These are phyloP conservation scores for Cherax destructor DNA, from an alignment of 1,140 invertebrate species.

Conservation along the genomic window DNA sequence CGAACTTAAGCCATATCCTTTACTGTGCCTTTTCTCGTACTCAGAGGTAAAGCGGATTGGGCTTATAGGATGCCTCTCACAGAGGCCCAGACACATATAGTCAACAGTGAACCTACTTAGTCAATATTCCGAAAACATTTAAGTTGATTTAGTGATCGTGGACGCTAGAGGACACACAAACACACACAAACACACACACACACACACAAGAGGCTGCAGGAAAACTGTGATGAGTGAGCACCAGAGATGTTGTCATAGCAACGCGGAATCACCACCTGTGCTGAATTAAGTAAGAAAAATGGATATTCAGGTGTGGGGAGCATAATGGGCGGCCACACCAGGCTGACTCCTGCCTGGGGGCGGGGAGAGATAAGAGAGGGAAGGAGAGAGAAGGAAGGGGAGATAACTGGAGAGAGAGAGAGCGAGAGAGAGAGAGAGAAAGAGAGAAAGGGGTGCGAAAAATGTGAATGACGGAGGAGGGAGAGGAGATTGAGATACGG, in stretches of 20 bases:
- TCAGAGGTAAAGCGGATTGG: too few species aligned
- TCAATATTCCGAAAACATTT: too few species aligned
- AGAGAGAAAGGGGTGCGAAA: not conserved
- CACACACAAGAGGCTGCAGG: too few species aligned
- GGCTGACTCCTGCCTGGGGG: not conserved
- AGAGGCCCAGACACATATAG: too few species aligned
- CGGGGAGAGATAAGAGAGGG: not conserved
- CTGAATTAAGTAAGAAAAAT: not conserved
- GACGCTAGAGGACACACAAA: too few species aligned
- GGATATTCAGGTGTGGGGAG: slow-evolving; percentile 5
- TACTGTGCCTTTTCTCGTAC: too few species aligned
- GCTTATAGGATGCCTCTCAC: too few species aligned
- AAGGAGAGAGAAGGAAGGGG: not conserved
- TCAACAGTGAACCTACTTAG: too few species aligned
- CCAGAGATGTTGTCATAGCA: not conserved
- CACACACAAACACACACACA: too few species aligned
- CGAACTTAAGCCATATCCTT: too few species aligned
- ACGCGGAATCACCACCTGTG: not conserved
- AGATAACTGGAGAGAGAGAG: not conserved
- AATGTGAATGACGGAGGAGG: not conserved
- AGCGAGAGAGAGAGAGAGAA: not conserved
- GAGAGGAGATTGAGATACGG: not conserved
- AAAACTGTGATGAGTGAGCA: too few species aligned
- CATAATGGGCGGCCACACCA: not conserved
- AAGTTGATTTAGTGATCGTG: too few species aligned